Evolutionary conservation across 2,797 vertebrate species (phyloP).

Genomic region (Capromys pilorides): DNA sequence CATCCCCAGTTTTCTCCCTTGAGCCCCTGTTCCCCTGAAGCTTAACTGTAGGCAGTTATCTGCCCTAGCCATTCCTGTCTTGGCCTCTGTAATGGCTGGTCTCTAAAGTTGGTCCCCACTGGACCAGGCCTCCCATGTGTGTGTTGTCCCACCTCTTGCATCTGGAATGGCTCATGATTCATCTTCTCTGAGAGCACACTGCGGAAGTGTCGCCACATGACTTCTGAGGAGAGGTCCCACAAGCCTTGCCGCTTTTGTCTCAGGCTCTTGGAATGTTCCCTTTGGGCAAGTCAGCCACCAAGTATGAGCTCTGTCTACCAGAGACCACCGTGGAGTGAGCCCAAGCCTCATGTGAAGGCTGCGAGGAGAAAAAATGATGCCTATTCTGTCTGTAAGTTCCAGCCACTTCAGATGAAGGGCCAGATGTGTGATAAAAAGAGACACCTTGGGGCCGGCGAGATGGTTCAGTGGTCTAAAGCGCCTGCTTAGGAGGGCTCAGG

Average conservation of each 20-base stretch:
- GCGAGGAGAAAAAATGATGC: not conserved
- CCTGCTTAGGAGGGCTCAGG: too few relatives aligned
- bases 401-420: slow-evolving; percentile 35
- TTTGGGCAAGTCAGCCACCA: not conserved
- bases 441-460: too few relatives aligned
- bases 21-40: not conserved
- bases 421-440: slow-evolving; percentile 5
- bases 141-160: not conserved
- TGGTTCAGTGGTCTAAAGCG: too few relatives aligned
- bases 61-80: not conserved
- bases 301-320: not conserved
- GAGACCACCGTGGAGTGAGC: not conserved
- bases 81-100: not conserved
- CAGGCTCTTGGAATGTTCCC: slow-evolving; percentile 5
- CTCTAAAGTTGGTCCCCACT: not conserved
- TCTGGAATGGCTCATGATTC: not conserved
- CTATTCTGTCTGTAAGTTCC: not conserved
- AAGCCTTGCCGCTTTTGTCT: slow-evolving; percentile 37
- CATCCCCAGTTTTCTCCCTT: not conserved
- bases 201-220: not conserved
- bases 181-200: not conserved
- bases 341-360: not conserved
- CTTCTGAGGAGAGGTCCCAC: not conserved
- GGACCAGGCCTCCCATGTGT: not conserved
- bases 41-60: not conserved